phyloP scores from a whole-genome alignment of 2,113 vertebrate genomes.

The Mus pahari region DNA sequence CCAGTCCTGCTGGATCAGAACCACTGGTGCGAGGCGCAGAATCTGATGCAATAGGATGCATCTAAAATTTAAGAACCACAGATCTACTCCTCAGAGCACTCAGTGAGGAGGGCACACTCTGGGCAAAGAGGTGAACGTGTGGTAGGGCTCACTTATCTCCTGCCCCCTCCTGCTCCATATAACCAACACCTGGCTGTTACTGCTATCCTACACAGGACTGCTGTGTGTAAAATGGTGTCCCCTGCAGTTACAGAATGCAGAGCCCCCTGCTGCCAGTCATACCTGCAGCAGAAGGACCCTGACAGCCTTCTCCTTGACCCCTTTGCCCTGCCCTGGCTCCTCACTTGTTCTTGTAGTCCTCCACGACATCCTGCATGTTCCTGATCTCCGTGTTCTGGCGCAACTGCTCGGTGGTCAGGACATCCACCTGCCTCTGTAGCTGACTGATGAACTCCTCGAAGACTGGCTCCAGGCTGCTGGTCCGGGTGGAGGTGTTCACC shows the following conservation, averaged over 20 bases:
- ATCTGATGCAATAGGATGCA: neutral
- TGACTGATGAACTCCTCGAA: slow-evolving; percentile 90
- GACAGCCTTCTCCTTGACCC: neutral
- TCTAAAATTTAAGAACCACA: neutral
- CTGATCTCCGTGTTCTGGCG: slow-evolving; percentile 88
- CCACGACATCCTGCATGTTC: slow-evolving; percentile 90
- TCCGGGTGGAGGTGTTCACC: slow-evolving; percentile 24
- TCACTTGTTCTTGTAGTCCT: slow-evolving; percentile 92
- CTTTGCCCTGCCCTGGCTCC: neutral
- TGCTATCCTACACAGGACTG: neutral
- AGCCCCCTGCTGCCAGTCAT: neutral
- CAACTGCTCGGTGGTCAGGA: slow-evolving; percentile 86
- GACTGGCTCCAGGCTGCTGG: slow-evolving; percentile 86
- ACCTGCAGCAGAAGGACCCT: accelerated
- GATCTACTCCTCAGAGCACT: neutral
- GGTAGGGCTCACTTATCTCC: neutral
- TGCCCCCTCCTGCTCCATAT: neutral
- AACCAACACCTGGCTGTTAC: neutral
- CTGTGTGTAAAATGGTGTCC: accelerated
- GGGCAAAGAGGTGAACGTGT: neutral
- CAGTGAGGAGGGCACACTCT: neutral
- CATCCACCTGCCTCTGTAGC: slow-evolving; percentile 88
- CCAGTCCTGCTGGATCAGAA: neutral
- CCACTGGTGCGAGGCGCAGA: too few relatives aligned
- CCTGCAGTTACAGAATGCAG: neutral